phyloP scores from a whole-genome alignment of 2,797 vertebrate species.

The Lutra lutra region DNA sequence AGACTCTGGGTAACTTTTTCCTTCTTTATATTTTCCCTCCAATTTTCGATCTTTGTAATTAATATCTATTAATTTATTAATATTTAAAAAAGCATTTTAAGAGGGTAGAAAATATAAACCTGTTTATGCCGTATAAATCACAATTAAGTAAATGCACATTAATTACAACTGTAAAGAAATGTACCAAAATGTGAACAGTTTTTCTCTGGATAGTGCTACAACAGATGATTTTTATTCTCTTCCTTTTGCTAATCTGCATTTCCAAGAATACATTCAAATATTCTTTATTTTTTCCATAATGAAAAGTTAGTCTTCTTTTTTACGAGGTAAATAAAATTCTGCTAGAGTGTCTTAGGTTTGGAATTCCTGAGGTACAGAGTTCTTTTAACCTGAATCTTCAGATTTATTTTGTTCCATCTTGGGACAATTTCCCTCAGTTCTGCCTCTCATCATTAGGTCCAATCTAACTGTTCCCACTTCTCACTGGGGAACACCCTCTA shows the following conservation, averaged over 20 bases:
- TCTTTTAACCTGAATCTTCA: neutral
- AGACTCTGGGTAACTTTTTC: neutral
- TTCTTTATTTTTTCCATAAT: slow-evolving; percentile 37
- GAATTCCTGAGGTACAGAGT: neutral
- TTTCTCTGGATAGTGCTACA: neutral
- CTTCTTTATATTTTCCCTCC: neutral
- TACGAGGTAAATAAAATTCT: slow-evolving; percentile 24
- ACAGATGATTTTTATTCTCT: neutral
- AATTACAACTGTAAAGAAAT: neutral
- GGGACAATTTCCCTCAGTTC: neutral
- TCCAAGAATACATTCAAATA: neutral
- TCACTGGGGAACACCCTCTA: neutral
- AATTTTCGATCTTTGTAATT: neutral
- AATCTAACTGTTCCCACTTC: neutral
- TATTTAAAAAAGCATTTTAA: neutral
- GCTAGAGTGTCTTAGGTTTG: neutral
- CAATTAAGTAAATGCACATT: neutral
- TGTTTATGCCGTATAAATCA: neutral
- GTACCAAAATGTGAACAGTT: neutral
- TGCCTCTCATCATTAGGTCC: neutral
- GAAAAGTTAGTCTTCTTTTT: slow-evolving; percentile 6
- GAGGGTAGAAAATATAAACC: slow-evolving; percentile 1
- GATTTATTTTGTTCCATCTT: neutral
- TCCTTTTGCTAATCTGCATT: slow-evolving; percentile 9
- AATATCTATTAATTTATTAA: slow-evolving; percentile 6